These are phyloP conservation scores for Alexandromys fortis DNA, from an alignment of 2,113 vertebrate species.

Conservation along the genomic window DNA sequence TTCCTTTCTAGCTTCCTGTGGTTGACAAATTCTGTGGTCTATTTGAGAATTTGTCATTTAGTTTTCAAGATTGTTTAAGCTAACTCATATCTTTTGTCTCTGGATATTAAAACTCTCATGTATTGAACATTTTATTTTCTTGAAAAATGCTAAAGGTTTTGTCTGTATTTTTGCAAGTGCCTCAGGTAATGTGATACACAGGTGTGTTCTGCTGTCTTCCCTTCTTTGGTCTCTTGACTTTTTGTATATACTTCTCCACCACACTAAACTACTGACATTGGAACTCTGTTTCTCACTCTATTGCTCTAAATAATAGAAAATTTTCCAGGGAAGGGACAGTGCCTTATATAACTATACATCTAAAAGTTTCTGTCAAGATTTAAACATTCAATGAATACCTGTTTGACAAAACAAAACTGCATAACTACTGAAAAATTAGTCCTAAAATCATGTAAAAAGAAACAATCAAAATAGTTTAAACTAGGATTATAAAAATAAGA, in stretches of 20 bases:
- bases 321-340: too few species aligned
- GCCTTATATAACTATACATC: neutral
- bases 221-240: neutral
- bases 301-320: neutral
- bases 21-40: neutral
- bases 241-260: neutral
- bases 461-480: neutral
- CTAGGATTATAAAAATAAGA: neutral
- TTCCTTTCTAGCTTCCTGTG: neutral
- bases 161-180: neutral
- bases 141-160: neutral
- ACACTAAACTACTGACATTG: neutral
- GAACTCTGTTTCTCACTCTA: neutral
- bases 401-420: neutral
- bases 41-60: neutral
- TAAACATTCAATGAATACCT: neutral
- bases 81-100: neutral
- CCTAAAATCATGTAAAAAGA: neutral
- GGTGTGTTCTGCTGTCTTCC: neutral
- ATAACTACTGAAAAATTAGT: neutral
- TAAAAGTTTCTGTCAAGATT: neutral
- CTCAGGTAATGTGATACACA: neutral
- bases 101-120: neutral
- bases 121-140: neutral
- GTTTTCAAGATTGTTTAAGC: neutral